Evolutionary conservation across 2,113 vertebrate genomes (phyloP).

Genomic region (Nannospalax galili): DNA sequence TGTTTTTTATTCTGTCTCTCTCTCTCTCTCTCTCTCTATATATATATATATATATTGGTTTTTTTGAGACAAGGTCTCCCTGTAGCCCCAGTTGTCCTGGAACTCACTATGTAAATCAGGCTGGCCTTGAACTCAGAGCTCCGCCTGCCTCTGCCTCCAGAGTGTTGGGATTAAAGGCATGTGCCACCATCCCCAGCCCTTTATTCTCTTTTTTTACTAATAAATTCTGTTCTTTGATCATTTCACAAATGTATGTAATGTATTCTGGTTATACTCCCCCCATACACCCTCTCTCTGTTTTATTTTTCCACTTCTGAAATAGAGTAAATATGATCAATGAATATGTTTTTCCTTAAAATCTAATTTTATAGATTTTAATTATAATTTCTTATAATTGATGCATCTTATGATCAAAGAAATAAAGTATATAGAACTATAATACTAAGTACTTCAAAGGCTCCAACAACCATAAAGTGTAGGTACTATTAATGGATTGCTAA

Average conservation of each 20-base stretch:
- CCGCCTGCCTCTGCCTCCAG: too few relatives aligned
- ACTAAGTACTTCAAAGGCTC: neutral
- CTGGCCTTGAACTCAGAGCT: too few relatives aligned
- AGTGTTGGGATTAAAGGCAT: too few relatives aligned
- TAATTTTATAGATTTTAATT: neutral
- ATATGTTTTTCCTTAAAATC: constrained; percentile 29
- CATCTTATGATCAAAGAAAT: neutral
- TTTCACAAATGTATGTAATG: neutral
- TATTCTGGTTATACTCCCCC: neutral
- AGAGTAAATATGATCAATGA: neutral
- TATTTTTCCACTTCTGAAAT: neutral
- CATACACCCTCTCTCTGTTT: neutral
- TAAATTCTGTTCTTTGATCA: neutral
- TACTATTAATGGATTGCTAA: neutral
- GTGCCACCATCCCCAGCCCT: too few relatives aligned
- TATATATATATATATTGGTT: too few relatives aligned
- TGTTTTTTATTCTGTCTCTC: too few relatives aligned
- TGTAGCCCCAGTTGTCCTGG: too few relatives aligned
- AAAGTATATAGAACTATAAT: neutral
- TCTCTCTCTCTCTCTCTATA: too few relatives aligned
- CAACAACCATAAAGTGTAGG: neutral
- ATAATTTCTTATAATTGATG: neutral
- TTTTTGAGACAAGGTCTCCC: too few relatives aligned
- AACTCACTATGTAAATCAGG: too few relatives aligned
- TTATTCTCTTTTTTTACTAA: neutral